Evolutionary conservation across 2,797 vertebrate species (phyloP).

Genomic region (Peromyscus nudipes): DNA sequence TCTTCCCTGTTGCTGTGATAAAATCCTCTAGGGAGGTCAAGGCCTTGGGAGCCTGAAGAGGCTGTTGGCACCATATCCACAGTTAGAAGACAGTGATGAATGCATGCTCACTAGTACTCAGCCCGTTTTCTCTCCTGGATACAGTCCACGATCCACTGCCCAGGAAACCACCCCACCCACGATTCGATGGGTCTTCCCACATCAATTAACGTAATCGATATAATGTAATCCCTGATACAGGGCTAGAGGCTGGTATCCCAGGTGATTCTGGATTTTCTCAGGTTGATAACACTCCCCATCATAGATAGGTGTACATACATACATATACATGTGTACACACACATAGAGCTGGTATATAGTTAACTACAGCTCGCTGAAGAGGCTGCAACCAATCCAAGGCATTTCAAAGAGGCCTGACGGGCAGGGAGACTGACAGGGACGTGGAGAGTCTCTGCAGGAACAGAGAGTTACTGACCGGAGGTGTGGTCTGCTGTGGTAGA

Average conservation of each 20-base stretch:
- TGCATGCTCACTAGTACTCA: neutral
- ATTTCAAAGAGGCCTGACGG: neutral
- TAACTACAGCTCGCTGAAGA: neutral
- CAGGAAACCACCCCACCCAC: neutral
- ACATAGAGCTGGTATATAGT: neutral
- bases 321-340: neutral
- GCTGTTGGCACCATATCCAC: fast-evolving
- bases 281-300: neutral
- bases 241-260: neutral
- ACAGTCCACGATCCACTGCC: neutral
- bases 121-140: neutral
- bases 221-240: neutral
- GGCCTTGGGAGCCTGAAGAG: no score
- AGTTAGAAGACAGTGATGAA: neutral
- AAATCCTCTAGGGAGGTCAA: neutral
- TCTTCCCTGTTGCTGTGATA: neutral
- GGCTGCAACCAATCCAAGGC: neutral
- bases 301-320: neutral
- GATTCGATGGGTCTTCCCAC: neutral
- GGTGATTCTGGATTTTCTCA: neutral
- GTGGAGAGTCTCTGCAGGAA: neutral
- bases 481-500: neutral
- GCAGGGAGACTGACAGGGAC: neutral
- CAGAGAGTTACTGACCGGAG: neutral
- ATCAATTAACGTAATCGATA: neutral